These are phyloP conservation scores for Epinephelus awoara DNA, from an alignment of 2,797 vertebrate species.

Conservation along the genomic window DNA sequence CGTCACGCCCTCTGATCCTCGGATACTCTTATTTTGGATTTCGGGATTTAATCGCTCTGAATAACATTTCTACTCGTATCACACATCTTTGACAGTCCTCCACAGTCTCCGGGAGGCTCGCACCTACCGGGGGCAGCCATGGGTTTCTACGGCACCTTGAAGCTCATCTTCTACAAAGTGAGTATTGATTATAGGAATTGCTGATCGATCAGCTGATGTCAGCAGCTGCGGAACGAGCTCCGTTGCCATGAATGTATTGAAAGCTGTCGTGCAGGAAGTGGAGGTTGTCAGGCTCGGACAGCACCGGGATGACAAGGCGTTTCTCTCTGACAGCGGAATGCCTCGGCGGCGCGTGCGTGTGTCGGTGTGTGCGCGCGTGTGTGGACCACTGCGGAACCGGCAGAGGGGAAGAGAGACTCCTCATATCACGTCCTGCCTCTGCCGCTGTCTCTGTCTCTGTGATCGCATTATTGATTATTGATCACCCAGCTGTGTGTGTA, in stretches of 20 bases:
- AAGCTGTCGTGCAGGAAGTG: neutral
- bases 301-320: constrained; percentile 74
- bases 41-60: neutral
- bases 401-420: constrained; percentile 1
- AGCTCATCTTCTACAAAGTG: constrained; percentile 98
- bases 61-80: neutral
- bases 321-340: constrained; percentile 65
- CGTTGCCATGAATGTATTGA: too few species aligned
- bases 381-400: constrained; percentile 74
- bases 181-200: constrained; percentile 73
- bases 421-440: neutral
- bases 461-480: constrained; percentile 33
- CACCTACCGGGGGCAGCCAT: constrained; percentile 75
- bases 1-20: constrained; percentile 11
- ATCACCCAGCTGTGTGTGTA: neutral
- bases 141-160: constrained; percentile 97
- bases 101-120: neutral
- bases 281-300: constrained; percentile 37
- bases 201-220: constrained; percentile 11
- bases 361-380: constrained; percentile 11
- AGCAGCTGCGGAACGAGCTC: neutral
- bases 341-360: constrained; percentile 36
- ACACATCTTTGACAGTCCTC: too few species aligned
- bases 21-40: neutral
- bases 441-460: neutral